Evolutionary conservation across 2,113 vertebrate species (phyloP).

Genomic region (Maylandia zebra): DNA sequence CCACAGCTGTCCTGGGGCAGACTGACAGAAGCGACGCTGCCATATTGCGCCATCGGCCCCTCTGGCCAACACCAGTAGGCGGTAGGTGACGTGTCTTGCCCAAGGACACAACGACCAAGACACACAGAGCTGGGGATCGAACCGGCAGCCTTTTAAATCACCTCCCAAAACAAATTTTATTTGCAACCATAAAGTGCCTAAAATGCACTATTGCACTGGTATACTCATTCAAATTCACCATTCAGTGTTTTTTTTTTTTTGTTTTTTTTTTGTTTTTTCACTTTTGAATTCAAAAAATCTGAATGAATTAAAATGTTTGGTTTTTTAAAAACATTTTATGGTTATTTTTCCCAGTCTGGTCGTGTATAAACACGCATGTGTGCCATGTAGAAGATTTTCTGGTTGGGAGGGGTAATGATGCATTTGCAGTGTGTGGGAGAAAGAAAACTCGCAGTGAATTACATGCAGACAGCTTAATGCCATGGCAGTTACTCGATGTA

Average conservation of each 20-base stretch:
- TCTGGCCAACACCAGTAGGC: fast-evolving
- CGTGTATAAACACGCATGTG: not conserved
- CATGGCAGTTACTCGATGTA: not conserved
- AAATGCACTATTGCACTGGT: not conserved
- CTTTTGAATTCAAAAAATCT: not conserved
- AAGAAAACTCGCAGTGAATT: not conserved
- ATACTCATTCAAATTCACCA: not conserved
- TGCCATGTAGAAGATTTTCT: not conserved
- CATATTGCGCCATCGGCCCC: fast-evolving
- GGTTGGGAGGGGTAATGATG: not conserved
- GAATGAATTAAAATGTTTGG: not conserved
- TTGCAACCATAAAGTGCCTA: not conserved
- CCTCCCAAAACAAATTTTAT: not conserved
- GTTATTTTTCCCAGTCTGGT: not conserved
- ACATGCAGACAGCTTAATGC: not conserved
- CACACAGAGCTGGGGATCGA: fast-evolving
- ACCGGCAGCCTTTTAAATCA: not conserved
- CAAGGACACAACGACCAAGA: not conserved
- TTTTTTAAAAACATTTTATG: not conserved
- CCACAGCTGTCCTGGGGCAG: not conserved
- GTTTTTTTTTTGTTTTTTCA: fast-evolving
- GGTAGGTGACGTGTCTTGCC: fast-evolving
- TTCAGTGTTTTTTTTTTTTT: not conserved
- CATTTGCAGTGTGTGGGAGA: not conserved
- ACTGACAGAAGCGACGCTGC: not conserved